phyloP scores from a whole-genome alignment of 2,888 invertebrate genomes.

The Torymus auratus region DNA sequence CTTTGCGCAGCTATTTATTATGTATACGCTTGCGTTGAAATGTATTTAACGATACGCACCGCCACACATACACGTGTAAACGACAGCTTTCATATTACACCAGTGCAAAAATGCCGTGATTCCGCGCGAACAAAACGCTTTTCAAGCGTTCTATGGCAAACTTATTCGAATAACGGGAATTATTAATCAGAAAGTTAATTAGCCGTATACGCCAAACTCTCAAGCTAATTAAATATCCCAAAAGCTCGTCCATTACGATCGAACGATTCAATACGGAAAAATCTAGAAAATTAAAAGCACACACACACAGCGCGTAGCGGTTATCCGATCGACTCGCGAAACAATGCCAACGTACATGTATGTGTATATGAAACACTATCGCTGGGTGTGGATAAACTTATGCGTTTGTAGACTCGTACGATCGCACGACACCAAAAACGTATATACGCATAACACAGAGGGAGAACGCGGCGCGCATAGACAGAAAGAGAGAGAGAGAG shows the following conservation, averaged over 20 bases:
- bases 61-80: no score
- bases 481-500: neutral
- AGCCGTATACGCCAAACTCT: neutral
- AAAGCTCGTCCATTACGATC: neutral
- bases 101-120: no score
- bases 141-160: neutral
- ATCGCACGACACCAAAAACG: no score
- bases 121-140: neutral
- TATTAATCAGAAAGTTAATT: constrained; percentile 33
- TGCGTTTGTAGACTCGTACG: no score
- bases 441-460: neutral
- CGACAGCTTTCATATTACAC: no score
- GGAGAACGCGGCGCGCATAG: neutral
- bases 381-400: no score
- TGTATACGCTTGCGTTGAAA: no score
- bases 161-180: neutral
- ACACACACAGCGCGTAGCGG: neutral
- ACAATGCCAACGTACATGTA: no score
- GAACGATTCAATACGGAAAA: neutral
- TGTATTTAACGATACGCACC: no score
- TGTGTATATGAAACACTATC: no score
- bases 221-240: neutral
- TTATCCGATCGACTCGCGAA: neutral
- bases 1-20: no score
- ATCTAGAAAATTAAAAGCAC: neutral